phyloP scores from a whole-genome alignment of 2,113 vertebrate genomes.

The Tenrec ecaudatus region DNA sequence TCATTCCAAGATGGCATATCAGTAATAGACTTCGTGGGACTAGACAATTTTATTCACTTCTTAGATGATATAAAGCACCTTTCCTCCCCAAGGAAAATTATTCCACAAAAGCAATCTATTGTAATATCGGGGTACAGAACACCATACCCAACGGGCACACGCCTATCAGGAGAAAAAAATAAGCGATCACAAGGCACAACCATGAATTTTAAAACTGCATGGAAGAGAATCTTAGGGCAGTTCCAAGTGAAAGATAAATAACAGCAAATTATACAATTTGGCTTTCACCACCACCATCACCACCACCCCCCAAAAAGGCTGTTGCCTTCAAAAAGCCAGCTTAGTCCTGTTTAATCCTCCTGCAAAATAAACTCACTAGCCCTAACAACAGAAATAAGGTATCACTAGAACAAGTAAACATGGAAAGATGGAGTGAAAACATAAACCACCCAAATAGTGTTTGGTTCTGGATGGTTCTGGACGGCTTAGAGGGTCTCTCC shows the following conservation, averaged over 20 bases:
- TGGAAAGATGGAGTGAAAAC: background rate
- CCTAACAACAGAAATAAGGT: conserved; percentile 52
- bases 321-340: conserved; percentile 56
- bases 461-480: background rate
- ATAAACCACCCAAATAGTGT: background rate
- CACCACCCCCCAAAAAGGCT: conserved; percentile 56
- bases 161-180: conserved; percentile 26
- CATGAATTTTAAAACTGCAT: conserved; percentile 46
- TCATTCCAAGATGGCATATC: conserved; percentile 43
- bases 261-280: conserved; percentile 1
- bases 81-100: conserved; percentile 22
- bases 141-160: background rate
- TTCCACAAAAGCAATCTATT: conserved; percentile 23
- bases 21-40: conserved; percentile 23
- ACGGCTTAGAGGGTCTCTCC: conserved; percentile 7
- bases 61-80: conserved; percentile 39
- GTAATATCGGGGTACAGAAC: background rate
- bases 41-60: conserved; percentile 55
- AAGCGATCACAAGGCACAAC: background rate
- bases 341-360: conserved; percentile 61
- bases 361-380: conserved; percentile 62
- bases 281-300: conserved; percentile 3
- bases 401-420: conserved; percentile 55
- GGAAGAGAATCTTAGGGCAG: conserved; percentile 5
- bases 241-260: conserved; percentile 47